Evolutionary conservation across 1,140 invertebrate species (phyloP).

Genomic region (Philopotamus ludificatus): DNA sequence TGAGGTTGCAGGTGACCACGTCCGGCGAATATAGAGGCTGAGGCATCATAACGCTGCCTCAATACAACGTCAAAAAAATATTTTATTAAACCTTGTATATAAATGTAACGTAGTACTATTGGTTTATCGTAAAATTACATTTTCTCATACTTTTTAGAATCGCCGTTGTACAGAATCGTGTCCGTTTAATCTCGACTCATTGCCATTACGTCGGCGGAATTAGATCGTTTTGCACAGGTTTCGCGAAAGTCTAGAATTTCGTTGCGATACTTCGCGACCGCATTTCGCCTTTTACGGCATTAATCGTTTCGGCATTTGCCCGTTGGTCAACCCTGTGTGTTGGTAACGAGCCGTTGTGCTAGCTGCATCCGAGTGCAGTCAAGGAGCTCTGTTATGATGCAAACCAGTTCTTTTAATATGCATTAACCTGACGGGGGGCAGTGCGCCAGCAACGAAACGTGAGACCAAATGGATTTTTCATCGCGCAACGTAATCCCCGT

Average conservation of each 20-base stretch:
- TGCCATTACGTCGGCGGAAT: too few species aligned
- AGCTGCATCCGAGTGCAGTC: slow-evolving; percentile 26
- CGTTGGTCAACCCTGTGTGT: not conserved
- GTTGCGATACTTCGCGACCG: slow-evolving; percentile 7
- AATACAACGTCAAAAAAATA: too few species aligned
- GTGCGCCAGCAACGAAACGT: slow-evolving; percentile 1
- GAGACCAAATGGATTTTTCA: slow-evolving; percentile 18
- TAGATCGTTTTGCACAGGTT: too few species aligned
- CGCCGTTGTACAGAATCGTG: too few species aligned
- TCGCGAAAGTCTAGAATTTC: slow-evolving; percentile 15
- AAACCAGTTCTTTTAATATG: slow-evolving; percentile 41
- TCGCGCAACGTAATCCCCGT: not conserved
- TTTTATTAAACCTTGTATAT: too few species aligned
- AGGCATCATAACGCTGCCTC: too few species aligned
- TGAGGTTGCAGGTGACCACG: too few species aligned
- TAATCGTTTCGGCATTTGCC: slow-evolving; percentile 21
- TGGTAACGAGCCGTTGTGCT: not conserved
- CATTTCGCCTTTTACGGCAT: slow-evolving; percentile 30
- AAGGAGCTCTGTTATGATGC: slow-evolving; percentile 35
- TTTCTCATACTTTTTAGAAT: too few species aligned
- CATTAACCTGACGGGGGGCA: slow-evolving; percentile 23
- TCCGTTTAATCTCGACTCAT: too few species aligned
- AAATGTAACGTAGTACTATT: too few species aligned
- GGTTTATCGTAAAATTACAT: too few species aligned
- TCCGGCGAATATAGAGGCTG: too few species aligned